These are phyloP conservation scores for Sebastiscus tertius DNA, from an alignment of 2,797 vertebrate genomes.

Conservation along the genomic window DNA sequence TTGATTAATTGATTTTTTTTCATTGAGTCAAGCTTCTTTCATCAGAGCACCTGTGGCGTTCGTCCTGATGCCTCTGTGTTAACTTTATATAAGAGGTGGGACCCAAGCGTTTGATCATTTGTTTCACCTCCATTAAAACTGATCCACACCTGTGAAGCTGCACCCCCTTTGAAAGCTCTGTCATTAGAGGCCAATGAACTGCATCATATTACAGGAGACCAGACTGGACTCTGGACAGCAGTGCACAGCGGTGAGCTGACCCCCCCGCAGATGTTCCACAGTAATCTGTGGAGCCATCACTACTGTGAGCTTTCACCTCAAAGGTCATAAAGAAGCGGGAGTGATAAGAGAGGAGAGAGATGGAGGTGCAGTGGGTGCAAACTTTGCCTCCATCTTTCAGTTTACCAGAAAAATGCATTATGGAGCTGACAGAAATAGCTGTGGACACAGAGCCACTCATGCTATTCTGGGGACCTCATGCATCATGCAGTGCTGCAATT, in stretches of 20 bases:
- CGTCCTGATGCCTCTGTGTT: background rate
- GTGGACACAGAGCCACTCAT: conserved; percentile 33
- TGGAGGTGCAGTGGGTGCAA: conserved; percentile 1
- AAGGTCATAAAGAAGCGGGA: conserved; percentile 35
- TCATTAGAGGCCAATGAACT: conserved; percentile 5
- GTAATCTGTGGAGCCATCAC: conserved; percentile 13
- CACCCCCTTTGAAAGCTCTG: background rate
- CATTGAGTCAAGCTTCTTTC: background rate
- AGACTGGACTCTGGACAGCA: background rate
- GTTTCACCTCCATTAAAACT: background rate
- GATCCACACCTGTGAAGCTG: background rate
- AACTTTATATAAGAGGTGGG: background rate
- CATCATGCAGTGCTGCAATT: conserved; percentile 52
- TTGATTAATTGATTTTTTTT: background rate
- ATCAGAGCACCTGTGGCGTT: background rate
- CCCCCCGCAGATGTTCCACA: conserved; percentile 19
- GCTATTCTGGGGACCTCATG: conserved; percentile 60
- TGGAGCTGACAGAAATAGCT: conserved; percentile 51
- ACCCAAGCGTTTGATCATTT: background rate
- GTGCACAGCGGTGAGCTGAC: conserved; percentile 17
- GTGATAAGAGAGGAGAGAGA: background rate
- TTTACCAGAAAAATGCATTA: conserved; percentile 67
- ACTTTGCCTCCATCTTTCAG: conserved; percentile 8
- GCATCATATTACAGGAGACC: background rate
- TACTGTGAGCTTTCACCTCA: conserved; percentile 33